Conservation (phyloP, 1,140 invertebrate genomes). For the Araneus ventricosus region DNA sequence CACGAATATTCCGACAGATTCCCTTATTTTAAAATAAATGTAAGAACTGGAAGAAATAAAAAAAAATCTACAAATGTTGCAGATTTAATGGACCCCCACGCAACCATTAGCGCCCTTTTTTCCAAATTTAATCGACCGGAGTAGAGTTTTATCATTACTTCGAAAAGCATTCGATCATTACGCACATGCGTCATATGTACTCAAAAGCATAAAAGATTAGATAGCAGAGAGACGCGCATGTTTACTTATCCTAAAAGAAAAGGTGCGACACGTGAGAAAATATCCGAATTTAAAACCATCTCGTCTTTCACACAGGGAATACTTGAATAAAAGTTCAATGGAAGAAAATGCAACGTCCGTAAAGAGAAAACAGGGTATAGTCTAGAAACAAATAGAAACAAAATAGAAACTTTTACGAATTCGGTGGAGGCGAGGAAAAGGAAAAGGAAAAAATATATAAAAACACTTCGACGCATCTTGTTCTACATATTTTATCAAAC, state of each 20-base stretch:
- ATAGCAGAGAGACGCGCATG: not conserved
- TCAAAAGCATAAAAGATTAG: not conserved
- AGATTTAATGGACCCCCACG: not conserved
- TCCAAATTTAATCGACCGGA: not conserved
- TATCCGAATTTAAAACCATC: slow-evolving; percentile 5
- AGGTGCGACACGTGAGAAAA: not conserved
- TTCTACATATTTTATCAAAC: slow-evolving; percentile 50
- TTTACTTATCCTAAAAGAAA: not conserved
- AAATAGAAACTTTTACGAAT: slow-evolving; percentile 29
- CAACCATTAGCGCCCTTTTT: not conserved
- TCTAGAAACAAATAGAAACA: slow-evolving; percentile 12
- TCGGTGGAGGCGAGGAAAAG: not conserved
- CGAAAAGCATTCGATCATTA: not conserved
- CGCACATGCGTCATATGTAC: not conserved
- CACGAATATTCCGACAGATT: too few relatives aligned
- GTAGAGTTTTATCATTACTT: not conserved
- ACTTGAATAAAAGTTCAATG: slow-evolving; percentile 37
- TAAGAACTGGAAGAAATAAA: not conserved
- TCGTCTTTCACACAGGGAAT: not conserved
- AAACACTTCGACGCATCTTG: slow-evolving; percentile 9
- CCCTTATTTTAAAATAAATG: too few relatives aligned
- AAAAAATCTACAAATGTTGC: not conserved
- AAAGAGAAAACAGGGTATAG: slow-evolving; percentile 31
- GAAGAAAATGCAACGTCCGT: not conserved
- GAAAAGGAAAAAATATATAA: not conserved